A percentile compares a stretch with the other conserved stretches of the same genome.
Conservation (phyloP, 2,888 invertebrate species). For the Xestia c-nigrum region DNA sequence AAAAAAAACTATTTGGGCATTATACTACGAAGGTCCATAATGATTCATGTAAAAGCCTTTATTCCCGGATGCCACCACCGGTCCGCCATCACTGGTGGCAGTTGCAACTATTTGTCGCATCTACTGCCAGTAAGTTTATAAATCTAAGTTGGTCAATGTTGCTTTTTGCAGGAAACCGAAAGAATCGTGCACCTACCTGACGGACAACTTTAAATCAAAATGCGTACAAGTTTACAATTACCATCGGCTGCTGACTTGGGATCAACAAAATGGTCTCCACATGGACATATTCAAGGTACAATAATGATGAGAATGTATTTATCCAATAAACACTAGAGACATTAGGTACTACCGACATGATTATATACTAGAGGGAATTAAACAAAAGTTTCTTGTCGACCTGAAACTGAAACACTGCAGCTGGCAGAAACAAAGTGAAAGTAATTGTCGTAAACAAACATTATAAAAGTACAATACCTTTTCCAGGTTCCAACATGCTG, state of each 20-base stretch:
- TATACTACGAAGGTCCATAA: neutral
- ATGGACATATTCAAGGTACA: constrained; percentile 95
- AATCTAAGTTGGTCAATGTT: neutral
- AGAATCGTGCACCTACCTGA: constrained; percentile 94
- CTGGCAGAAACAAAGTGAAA: neutral
- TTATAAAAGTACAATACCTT: constrained; percentile 11
- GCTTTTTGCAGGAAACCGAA: constrained; percentile 92
- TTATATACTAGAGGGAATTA: neutral
- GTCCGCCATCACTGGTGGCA: too few relatives aligned
- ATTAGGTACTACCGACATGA: neutral
- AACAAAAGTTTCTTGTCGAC: neutral
- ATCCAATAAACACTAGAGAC: neutral
- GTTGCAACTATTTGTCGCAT: too few relatives aligned
- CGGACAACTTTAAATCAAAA: constrained; percentile 94
- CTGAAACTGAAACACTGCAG: neutral
- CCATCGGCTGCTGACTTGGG: constrained; percentile 95
- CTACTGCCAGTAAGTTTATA: neutral
- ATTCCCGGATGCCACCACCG: too few relatives aligned
- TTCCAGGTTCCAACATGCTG: constrained; percentile 94
- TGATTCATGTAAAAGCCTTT: neutral
- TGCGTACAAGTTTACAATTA: constrained; percentile 96
- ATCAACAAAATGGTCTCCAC: constrained; percentile 94
- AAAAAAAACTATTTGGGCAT: neutral
- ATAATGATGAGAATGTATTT: neutral
- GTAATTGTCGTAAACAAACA: neutral